A percentile compares a stretch with the other conserved stretches of the same genome.
Conservation (phyloP, 2,797 vertebrate species). For the Crocodylus rhombifer region DNA sequence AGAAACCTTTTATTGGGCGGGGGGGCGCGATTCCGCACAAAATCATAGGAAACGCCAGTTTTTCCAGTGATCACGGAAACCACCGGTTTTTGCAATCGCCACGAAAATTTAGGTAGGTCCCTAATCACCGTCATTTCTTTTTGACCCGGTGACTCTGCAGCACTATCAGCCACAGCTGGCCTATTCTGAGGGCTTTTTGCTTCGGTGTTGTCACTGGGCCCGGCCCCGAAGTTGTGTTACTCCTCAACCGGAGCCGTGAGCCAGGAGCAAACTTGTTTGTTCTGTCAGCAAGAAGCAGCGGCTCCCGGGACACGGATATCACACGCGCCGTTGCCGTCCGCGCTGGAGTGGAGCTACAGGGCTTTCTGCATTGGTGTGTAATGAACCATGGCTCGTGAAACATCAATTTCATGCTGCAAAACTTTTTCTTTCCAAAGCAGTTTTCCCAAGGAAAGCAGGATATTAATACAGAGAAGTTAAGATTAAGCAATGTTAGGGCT, state of each 20-base stretch:
- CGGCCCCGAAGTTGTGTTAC: background rate
- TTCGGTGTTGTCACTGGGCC: background rate
- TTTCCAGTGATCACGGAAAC: too few species aligned
- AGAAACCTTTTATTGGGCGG: too few species aligned
- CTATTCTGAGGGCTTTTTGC: background rate
- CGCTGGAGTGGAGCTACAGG: too few species aligned
- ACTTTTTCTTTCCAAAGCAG: background rate
- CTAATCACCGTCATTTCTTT: background rate
- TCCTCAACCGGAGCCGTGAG: background rate
- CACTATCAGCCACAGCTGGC: background rate
- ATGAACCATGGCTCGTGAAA: slow-evolving; percentile 37
- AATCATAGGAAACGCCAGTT: too few species aligned
- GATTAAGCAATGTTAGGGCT: slow-evolving; percentile 51
- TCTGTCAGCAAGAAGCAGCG: background rate
- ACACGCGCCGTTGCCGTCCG: background rate
- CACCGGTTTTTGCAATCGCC: too few species aligned
- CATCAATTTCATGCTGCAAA: slow-evolving; percentile 5
- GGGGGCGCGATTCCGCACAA: too few species aligned
- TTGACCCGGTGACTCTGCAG: background rate
- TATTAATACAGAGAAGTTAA: slow-evolving; percentile 7
- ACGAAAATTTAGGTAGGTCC: too few species aligned
- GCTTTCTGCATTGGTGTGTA: background rate
- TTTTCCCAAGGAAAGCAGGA: background rate
- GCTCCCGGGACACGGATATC: background rate
- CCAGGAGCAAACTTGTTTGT: background rate